Evolutionary conservation across 2,888 invertebrate species (phyloP), one percentile per base, ranked within the genome.

Genomic region (Cheilosia variabilis): DNA sequence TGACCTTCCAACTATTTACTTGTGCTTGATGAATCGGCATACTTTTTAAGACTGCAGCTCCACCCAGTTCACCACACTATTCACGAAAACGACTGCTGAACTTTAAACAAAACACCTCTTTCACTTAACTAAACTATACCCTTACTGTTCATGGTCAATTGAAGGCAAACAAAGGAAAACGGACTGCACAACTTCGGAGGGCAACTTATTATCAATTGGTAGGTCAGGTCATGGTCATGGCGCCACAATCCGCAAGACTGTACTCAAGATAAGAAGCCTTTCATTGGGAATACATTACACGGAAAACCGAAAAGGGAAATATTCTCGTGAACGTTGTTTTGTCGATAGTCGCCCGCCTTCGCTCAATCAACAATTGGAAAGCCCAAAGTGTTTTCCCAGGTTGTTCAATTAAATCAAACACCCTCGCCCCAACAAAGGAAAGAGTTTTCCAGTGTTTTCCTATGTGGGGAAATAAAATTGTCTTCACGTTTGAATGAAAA

Each of bases 351-450:
- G 19, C 52, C 65, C 27, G 10, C 62, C 63, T 65, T 27, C 19
- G 10, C 9, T 13, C 17, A n/a, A 66, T 68, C 69, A 58, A 69
- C 68, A 69, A 79, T 79, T 52, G 72, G 65, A 55, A 79, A 69
- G 60, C 37, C 37, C 62, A 63, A 84, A 84, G 80, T 84, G 84
- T 80, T 80, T 71, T 69, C 37, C 47, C 55, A n/a, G 52, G 60
- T 57, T 34, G 80, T 66, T 68, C 80, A 72, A 77, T 77, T 77
- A 47, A 19, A 19, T 3, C 37, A 71, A 68, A 79, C 73, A 73
- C 82, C 45, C n/a, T 45, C 27, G 6, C 22, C 13, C 62, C 43
- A 43, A 55, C 58, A 58, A 43, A 58, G 47, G 41, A 60, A 50
- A 13, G 5, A 27, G 45, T n/a, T 47, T 69, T 45, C 37, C 27